Conservation (phyloP, 2,888 invertebrate genomes). For the Ornithoptera priamus region DNA sequence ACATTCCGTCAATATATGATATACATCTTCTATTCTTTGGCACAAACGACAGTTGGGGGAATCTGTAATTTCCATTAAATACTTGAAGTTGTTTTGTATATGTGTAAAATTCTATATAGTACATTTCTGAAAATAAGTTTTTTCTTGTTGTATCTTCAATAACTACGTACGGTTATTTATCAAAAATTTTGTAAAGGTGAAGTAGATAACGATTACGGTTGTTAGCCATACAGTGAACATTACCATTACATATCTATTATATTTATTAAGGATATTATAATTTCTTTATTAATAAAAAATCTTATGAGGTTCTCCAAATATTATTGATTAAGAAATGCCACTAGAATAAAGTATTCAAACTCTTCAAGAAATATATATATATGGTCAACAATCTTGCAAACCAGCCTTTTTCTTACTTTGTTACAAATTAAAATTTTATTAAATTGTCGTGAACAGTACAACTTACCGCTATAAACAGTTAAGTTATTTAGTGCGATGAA, state of each 20-base stretch:
- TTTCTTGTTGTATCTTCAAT: not conserved
- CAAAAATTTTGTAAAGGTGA: too few relatives aligned
- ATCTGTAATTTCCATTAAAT: too few relatives aligned
- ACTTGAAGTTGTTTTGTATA: too few relatives aligned
- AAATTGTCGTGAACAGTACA: not conserved
- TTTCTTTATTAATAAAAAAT: not conserved
- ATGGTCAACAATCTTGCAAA: slow-evolving; percentile 8
- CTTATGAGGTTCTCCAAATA: not conserved
- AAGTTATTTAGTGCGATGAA: slow-evolving; percentile 18
- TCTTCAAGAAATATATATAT: not conserved
- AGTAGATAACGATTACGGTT: not conserved
- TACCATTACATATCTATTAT: not conserved
- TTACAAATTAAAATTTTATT: slow-evolving; percentile 5
- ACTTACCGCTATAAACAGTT: slow-evolving; percentile 7
- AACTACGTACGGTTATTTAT: not conserved
- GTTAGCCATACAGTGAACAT: not conserved
- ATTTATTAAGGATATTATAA: not conserved
- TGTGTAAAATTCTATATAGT: not conserved
- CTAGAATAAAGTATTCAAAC: not conserved
- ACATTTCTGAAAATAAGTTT: not conserved
- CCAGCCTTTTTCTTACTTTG: slow-evolving; percentile 10
- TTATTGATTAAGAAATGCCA: not conserved
- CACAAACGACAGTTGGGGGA: too few relatives aligned
- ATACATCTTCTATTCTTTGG: too few relatives aligned
- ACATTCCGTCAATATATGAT: too few relatives aligned